Conservation (phyloP, 2,797 vertebrate genomes). For the Apodemus agrarius region DNA sequence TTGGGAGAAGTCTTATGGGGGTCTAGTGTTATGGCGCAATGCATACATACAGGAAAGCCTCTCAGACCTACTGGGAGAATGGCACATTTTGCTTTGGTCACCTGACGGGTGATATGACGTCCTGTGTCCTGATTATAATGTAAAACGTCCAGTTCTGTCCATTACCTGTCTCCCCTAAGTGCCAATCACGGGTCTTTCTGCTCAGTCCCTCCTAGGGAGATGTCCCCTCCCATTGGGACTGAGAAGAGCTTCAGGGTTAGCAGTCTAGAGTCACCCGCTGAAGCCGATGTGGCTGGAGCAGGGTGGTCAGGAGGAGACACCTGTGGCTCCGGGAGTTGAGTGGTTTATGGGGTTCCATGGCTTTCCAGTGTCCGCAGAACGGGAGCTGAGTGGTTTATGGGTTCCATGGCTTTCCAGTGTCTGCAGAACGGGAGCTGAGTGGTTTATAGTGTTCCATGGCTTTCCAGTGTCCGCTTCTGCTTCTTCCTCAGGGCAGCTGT, state of each 20-base stretch:
- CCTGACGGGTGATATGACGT: no score
- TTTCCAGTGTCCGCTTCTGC: background rate
- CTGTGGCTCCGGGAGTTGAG: background rate
- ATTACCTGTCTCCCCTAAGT: background rate
- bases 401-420: background rate
- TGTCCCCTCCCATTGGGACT: background rate
- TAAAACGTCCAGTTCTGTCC: background rate
- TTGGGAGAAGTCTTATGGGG: background rate
- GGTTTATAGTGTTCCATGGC: background rate
- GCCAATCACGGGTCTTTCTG: background rate
- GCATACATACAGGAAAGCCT: background rate
- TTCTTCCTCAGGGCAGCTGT: background rate
- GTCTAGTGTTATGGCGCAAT: background rate
- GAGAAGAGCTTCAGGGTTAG: no score
- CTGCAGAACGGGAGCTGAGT: no score
- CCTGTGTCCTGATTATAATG: background rate
- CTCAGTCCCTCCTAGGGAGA: background rate
- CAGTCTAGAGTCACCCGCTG: background rate
- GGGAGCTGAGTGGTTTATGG: no score
- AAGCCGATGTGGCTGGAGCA: background rate
- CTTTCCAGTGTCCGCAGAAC: background rate
- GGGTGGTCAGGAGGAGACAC: background rate
- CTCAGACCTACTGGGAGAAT: background rate
- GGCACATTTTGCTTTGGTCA: background rate
- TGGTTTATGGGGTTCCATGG: background rate